These are phyloP conservation scores for Cydia strobilella DNA, from an alignment of 1,140 invertebrate genomes.

Conservation along the genomic window DNA sequence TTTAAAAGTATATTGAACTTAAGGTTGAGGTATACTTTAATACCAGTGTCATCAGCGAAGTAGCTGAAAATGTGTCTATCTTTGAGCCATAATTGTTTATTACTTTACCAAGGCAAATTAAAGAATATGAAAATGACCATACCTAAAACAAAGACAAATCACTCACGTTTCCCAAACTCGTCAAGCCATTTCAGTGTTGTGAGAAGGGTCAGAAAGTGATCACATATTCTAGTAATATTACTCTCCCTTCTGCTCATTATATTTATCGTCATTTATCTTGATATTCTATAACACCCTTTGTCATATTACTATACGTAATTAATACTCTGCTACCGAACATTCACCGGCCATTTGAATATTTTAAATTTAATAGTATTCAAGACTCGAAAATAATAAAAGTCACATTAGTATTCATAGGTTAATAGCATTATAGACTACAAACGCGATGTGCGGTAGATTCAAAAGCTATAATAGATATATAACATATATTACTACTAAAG, in stretches of 20 bases:
- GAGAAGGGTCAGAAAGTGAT: no score
- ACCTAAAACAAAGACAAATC: no score
- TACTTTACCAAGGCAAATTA: no score
- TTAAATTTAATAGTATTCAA: slow-evolving; percentile 8
- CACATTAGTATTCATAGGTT: neutral
- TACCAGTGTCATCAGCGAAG: neutral
- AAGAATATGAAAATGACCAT: no score
- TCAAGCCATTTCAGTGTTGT: no score
- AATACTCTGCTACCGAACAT: neutral
- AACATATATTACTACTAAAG: neutral
- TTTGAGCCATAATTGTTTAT: no score
- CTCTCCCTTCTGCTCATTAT: no score
- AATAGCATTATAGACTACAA: neutral
- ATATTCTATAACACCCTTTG: no score
- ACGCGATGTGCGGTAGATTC: neutral
- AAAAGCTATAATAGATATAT: neutral
- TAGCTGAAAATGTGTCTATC: no score
- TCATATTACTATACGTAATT: neutral
- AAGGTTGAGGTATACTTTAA: neutral
- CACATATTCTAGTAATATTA: no score
- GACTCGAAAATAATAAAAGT: neutral
- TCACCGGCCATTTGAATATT: neutral
- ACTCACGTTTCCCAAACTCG: no score
- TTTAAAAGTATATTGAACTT: neutral
- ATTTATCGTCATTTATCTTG: no score